Conservation (phyloP, 2,797 vertebrate species). For the Psittacula derbiana region DNA sequence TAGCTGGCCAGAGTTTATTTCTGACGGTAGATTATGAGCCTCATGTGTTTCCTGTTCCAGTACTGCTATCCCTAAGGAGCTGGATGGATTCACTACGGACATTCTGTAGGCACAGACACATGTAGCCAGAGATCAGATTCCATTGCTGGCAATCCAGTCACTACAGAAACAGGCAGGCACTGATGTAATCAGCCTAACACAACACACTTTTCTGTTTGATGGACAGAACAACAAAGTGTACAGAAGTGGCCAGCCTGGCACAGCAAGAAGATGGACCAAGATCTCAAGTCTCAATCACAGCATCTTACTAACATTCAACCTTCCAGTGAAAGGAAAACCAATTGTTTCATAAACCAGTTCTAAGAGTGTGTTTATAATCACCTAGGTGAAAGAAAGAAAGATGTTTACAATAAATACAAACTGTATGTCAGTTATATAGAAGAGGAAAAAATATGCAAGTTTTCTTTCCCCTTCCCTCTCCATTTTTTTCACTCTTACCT, state of each 20-base stretch:
- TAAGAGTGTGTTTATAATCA: background rate
- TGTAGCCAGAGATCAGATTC: background rate
- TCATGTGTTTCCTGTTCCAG: background rate
- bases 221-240: background rate
- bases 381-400: background rate
- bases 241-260: background rate
- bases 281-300: background rate
- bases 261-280: background rate
- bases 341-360: background rate
- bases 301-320: background rate
- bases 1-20: background rate
- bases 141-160: background rate
- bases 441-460: background rate
- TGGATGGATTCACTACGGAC: background rate
- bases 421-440: background rate
- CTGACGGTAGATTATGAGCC: background rate
- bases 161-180: background rate
- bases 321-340: background rate
- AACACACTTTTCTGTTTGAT: background rate
- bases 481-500: background rate
- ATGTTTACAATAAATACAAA: background rate
- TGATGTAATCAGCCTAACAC: accelerated
- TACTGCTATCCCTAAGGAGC: background rate
- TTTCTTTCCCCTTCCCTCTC: background rate
- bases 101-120: background rate